Evolutionary conservation across 64 coral and sea anemone species (phyloP).

Genomic region (Actinia tenebrosa): DNA sequence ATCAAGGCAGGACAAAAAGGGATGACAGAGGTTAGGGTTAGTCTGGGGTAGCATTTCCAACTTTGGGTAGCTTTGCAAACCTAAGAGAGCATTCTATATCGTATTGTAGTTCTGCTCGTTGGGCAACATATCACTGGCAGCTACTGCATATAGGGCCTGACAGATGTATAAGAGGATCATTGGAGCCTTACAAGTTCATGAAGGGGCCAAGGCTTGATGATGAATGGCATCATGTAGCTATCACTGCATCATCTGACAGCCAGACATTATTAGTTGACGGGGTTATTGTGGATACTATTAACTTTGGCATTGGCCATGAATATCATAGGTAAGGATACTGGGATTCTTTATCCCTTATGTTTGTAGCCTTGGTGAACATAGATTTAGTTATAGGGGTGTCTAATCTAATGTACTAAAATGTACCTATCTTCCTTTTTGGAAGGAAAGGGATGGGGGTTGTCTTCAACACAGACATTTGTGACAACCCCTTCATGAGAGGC

Average conservation of each 20-base stretch:
- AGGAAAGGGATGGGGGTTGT: no score
- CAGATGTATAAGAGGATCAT: slow-evolving; percentile 70
- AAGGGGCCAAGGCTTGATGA: slow-evolving; percentile 65
- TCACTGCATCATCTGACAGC: slow-evolving; percentile 57
- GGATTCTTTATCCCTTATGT: no score
- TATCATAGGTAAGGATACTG: slow-evolving; percentile 49
- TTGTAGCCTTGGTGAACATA: no score
- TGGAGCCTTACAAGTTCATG: slow-evolving; percentile 93
- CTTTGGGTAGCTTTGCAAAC: neutral
- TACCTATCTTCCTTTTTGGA: no score
- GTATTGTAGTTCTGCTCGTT: slow-evolving; percentile 26
- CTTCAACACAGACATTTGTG: no score
- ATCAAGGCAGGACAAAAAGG: no score
- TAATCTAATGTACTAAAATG: no score
- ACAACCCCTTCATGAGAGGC: no score
- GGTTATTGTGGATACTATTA: slow-evolving; percentile 37
- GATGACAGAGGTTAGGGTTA: no score
- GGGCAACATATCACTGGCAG: slow-evolving; percentile 85
- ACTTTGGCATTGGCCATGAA: slow-evolving; percentile 86
- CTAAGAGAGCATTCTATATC: neutral
- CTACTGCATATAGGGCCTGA: slow-evolving; percentile 84
- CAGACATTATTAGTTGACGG: slow-evolving; percentile 81
- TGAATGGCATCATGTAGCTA: slow-evolving; percentile 76
- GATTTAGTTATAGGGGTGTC: no score
- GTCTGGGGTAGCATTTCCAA: no score